Evolutionary conservation across 2,797 vertebrate genomes (phyloP), one percentile per base, ranked within the genome.

Genomic region (Ibycter americanus): DNA sequence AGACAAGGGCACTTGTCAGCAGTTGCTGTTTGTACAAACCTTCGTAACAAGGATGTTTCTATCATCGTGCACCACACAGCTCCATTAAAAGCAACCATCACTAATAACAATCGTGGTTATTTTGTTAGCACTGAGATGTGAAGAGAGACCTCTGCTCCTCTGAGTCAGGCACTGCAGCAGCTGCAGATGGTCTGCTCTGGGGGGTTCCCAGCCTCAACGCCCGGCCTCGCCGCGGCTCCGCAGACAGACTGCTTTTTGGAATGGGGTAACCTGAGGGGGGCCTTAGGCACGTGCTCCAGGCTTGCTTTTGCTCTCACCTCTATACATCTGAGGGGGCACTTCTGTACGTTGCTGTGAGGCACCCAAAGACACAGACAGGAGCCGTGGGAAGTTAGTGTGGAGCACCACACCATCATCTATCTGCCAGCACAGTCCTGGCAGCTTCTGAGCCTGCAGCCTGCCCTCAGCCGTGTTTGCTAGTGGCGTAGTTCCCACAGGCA

Each of bases 31-130:
- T 92, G 63, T 66, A 65, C 55, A 55, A 32, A 44, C 46, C 42
- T 71, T 63, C 51, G 7, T 74, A 91, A 91, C 29, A n/a, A 77
- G 54, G 92, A 74, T 70, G 51, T 93, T 95, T 92, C 63, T 82
- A 46, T 77, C 68, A 40, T 8, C n/a, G 34, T 46, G 61, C 25
- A 70, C 52, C n/a, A 12, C 36, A n/a, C 4, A n/a, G 42, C 42
- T 89, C 58, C 63, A 63, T 81, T 89, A 81, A 49, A 83, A 89
- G 63, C 81, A 49, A 52, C 83, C 74, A 56, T 9, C 38, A 15
- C 71, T 86, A 81, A 79, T 66, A 83, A 67, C 70, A 74, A 74
- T 71, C 61, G 52, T 5, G 42, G 72, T 92, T 77, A 55, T 84
- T 91, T 83, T 74, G 52, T 70, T 90, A 83, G 34, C 15, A 12